A percentile compares a stretch with the other conserved stretches of the same genome.
phyloP scores from a whole-genome alignment of 2,797 vertebrate genomes.

The Cynodonichthys magdalenae region DNA sequence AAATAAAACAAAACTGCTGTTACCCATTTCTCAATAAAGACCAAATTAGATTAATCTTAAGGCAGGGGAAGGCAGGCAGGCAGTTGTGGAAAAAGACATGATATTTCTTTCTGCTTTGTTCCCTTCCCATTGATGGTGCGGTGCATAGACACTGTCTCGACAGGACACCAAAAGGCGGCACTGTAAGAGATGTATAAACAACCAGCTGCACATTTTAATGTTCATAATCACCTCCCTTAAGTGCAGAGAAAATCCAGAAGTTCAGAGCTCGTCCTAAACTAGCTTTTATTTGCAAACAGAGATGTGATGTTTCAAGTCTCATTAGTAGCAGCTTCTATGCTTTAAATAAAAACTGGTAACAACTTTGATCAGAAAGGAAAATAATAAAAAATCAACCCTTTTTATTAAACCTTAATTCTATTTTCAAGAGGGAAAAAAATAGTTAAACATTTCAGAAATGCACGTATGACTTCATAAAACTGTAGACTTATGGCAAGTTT shows the following conservation, averaged over 20 bases:
- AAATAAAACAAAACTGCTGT: constrained; percentile 86
- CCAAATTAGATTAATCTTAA: constrained; percentile 84
- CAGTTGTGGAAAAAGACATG: constrained; percentile 73
- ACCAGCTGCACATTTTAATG: constrained; percentile 67
- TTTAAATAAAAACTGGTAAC: constrained; percentile 39
- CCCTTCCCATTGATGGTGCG: constrained; percentile 62
- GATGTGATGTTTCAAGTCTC: constrained; percentile 40
- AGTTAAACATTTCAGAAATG: too few species aligned
- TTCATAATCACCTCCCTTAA: constrained; percentile 67
- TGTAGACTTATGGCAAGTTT: constrained; percentile 16
- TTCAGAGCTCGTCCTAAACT: constrained; percentile 47
- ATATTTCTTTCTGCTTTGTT: constrained; percentile 73
- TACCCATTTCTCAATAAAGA: constrained; percentile 84
- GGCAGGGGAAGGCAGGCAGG: constrained; percentile 58
- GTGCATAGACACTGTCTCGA: constrained; percentile 63
- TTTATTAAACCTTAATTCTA: too few species aligned
- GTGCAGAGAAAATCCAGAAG: constrained; percentile 52
- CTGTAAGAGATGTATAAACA: constrained; percentile 63
- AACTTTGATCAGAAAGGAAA: constrained; percentile 9
- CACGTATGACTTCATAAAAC: neutral
- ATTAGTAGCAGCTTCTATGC: constrained; percentile 24
- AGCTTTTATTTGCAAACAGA: constrained; percentile 51
- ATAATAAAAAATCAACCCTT: neutral
- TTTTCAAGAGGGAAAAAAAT: too few species aligned
- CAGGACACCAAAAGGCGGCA: constrained; percentile 69